Evolutionary conservation across 2,888 invertebrate species (phyloP).

Genomic region (Netelia melanura): DNA sequence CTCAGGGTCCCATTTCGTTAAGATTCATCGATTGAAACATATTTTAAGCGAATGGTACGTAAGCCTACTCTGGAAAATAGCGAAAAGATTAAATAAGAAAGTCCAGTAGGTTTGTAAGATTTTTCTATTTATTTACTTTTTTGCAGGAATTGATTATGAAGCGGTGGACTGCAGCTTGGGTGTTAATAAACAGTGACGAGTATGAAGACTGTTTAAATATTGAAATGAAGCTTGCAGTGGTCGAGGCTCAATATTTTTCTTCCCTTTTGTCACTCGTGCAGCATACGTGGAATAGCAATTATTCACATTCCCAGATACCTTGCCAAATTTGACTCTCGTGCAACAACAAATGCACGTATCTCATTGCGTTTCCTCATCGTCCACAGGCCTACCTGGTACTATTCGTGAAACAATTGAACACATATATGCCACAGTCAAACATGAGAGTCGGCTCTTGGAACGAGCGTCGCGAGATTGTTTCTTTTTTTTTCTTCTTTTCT

Average conservation of each 20-base stretch:
- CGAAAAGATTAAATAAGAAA: too few relatives aligned
- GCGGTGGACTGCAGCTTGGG: too few relatives aligned
- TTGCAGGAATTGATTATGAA: too few relatives aligned
- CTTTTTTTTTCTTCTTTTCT: constrained; percentile 26
- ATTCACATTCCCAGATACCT: constrained; percentile 37
- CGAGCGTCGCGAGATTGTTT: constrained; percentile 14
- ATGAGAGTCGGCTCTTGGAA: too few relatives aligned
- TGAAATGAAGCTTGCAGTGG: constrained; percentile 51
- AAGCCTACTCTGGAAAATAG: too few relatives aligned
- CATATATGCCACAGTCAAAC: too few relatives aligned
- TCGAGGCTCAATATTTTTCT: not conserved
- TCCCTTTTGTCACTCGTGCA: constrained; percentile 34
- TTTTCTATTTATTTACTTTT: too few relatives aligned
- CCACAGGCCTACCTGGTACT: not conserved
- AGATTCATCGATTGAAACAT: too few relatives aligned
- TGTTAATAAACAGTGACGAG: constrained; percentile 21
- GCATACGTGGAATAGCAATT: constrained; percentile 50
- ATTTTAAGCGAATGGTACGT: too few relatives aligned
- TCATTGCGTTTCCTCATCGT: not conserved
- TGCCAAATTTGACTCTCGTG: constrained; percentile 24
- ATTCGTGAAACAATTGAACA: constrained; percentile 13
- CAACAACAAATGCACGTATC: constrained; percentile 24
- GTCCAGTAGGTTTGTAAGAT: too few relatives aligned
- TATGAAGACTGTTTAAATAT: constrained; percentile 44
- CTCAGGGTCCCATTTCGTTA: too few relatives aligned